phyloP scores from a whole-genome alignment of 2,113 vertebrate species.

The Theristicus caerulescens region DNA sequence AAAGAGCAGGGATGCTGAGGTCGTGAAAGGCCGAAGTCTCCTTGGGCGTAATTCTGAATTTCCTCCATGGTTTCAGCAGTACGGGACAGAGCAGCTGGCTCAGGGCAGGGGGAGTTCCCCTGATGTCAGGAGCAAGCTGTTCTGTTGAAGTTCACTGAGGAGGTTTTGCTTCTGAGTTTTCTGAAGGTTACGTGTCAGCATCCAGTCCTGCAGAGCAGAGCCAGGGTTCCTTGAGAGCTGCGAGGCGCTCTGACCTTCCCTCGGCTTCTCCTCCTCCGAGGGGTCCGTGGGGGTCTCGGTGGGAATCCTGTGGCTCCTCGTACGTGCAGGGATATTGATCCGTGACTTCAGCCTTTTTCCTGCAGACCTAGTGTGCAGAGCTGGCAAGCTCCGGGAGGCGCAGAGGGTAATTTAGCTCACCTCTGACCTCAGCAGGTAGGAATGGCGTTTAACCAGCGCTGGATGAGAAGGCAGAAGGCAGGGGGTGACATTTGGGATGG shows the following conservation, averaged over 20 bases:
- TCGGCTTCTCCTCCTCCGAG: neutral
- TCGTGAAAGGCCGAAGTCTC: neutral
- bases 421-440: neutral
- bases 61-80: neutral
- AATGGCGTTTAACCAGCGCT: neutral
- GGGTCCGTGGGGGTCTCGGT: accelerated
- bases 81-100: neutral
- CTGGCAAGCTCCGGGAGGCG: neutral
- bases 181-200: neutral
- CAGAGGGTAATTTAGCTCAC: neutral
- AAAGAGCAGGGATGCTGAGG: neutral
- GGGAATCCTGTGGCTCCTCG: neutral
- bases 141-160: neutral
- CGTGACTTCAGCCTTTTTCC: neutral
- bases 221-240: neutral
- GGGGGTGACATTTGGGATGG: neutral
- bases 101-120: neutral
- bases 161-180: neutral
- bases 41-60: neutral
- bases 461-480: neutral
- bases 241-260: neutral
- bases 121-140: neutral
- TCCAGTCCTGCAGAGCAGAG: neutral
- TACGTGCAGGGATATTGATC: accelerated
- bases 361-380: neutral